Base-by-base conservation (phyloP, 2,888 invertebrate species). In the Dryomyza anilis region DNA sequence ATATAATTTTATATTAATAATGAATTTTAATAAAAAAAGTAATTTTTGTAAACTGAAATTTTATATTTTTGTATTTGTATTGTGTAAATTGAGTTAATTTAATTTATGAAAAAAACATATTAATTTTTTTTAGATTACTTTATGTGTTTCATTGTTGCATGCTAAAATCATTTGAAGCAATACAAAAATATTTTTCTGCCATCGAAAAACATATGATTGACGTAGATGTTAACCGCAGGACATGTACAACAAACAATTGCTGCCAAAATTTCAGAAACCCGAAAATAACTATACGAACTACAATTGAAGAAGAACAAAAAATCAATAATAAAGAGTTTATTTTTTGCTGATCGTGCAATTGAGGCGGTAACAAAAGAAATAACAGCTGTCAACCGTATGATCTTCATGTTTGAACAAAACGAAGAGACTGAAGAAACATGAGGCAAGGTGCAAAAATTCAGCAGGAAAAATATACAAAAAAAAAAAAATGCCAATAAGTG, bases 171-270 rank as follows among this genome's bases (percentile, higher is more conserved):
- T n/a, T n/a, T n/a, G n/a, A n/a, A n/a, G n/a, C n/a, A n/a, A n/a
- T n/a, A n/a, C n/a, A n/a, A n/a, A n/a, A n/a, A n/a, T n/a, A n/a
- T n/a, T n/a, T n/a, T n/a, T n/a, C n/a, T n/a, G n/a, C n/a, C n/a
- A n/a, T n/a, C n/a, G 14, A 55, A 57, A 67, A 76, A 72, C 76
- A 77, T 71, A 74, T 77, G 77, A 77, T 74, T 73, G 75, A 76
- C 77, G 76, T 71, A 36, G 45, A 73, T 10, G 46, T 2, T 59
- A 71, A 76, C 77, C 75, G 71, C 77, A 76, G 74, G 69, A 74
- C 76, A 74, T 71, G 74, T 76, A 72, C 23, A 73, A 76, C 76
- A 76, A 74, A 74, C 77, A 74, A 74, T 70, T 67, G 56, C 23
- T 64, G 30, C 52, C 39, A 67, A 62, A 66, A 69, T 46, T 68